phyloP scores from a whole-genome alignment of 2,888 invertebrate species.

The Philereme transversata region DNA sequence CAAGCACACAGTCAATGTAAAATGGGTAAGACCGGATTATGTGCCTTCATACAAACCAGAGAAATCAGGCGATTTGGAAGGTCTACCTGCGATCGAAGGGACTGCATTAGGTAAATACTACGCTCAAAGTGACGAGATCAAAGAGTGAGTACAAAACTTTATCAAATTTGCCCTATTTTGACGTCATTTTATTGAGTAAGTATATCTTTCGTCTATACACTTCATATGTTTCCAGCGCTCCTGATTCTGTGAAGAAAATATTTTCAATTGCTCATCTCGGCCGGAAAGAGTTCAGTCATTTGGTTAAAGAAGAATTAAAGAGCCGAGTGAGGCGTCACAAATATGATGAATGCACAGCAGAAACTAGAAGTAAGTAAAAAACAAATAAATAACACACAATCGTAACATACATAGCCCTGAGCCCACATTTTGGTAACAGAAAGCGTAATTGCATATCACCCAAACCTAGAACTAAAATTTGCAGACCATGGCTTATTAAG shows the following conservation, averaged over 20 bases:
- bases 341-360: slow-evolving; percentile 87
- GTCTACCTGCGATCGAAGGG: slow-evolving; percentile 81
- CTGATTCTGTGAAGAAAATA: slow-evolving; percentile 87
- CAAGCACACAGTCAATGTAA: slow-evolving; percentile 89
- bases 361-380: slow-evolving; percentile 86
- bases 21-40: slow-evolving; percentile 90
- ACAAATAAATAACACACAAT: no score
- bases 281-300: slow-evolving; percentile 74
- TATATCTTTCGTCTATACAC: no score
- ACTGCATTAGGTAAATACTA: slow-evolving; percentile 79
- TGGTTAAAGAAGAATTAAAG: slow-evolving; percentile 81
- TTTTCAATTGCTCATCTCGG: slow-evolving; percentile 88
- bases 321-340: slow-evolving; percentile 87
- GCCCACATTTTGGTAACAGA: no score
- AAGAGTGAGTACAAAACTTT: slow-evolving; percentile 80
- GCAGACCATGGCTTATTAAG: no score
- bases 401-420: no score
- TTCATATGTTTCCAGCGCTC: slow-evolving; percentile 83
- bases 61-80: slow-evolving; percentile 88
- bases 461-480: no score
- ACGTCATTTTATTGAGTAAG: no score
- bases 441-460: no score
- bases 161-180: background rate
- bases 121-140: slow-evolving; percentile 86
- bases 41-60: slow-evolving; percentile 86